Percentiles rank a stretch among this genome's conserved stretches.
Evolutionary conservation across 2,888 invertebrate species (phyloP).

Genomic region (Diachrysia chrysitis): DNA sequence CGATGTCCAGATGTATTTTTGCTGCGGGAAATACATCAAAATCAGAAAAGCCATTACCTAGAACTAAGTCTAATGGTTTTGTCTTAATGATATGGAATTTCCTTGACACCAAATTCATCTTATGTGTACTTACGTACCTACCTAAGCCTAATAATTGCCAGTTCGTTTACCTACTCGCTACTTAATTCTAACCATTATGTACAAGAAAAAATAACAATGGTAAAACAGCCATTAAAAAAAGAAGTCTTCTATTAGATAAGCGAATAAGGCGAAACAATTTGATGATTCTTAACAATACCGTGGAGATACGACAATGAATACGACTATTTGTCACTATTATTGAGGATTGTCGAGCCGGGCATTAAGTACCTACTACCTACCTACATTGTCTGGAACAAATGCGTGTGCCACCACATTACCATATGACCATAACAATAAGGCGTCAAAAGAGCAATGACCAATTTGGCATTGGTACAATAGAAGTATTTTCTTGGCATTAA

Average conservation of each 20-base stretch:
- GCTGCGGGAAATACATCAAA: conserved; percentile 75
- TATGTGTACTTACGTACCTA: conserved; percentile 38
- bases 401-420: conserved; percentile 59
- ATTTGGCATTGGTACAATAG: conserved; percentile 65
- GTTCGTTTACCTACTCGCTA: conserved; percentile 32
- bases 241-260: conserved; percentile 61
- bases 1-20: conserved; percentile 97
- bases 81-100: conserved; percentile 26
- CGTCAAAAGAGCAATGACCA: conserved; percentile 55
- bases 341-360: conserved; percentile 36
- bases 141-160: conserved; percentile 45
- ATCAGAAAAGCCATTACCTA: conserved; percentile 20
- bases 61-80: conserved; percentile 17
- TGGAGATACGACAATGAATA: conserved; percentile 58
- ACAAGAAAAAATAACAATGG: conserved; percentile 63
- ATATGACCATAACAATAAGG: conserved; percentile 68
- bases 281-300: conserved; percentile 63
- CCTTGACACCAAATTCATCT: conserved; percentile 53
- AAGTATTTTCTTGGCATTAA: conserved; percentile 47
- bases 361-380: no score
- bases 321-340: conserved; percentile 71
- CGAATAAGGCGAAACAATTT: conserved; percentile 61
- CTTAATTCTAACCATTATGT: conserved; percentile 30
- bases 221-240: conserved; percentile 61
- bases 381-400: conserved; percentile 38